Base-by-base conservation (phyloP, 2,113 vertebrate species). In the Pelobates fuscus region DNA sequence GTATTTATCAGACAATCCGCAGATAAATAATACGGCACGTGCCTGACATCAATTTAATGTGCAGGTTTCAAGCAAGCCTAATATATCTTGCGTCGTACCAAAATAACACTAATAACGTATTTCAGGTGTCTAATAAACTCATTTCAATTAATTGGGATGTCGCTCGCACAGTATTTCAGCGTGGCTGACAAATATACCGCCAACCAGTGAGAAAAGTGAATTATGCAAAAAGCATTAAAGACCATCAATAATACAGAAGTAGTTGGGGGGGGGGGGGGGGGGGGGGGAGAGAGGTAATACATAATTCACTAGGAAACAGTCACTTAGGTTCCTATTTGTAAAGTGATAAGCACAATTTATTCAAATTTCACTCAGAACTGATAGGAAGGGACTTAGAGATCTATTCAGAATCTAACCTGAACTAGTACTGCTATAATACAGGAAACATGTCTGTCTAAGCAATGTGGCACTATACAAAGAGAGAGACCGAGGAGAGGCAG, bases 151-250 rank as follows among this genome's bases (percentile, higher is more conserved):
- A 72, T 54, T 52, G 17, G 59, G 43, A 29, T 54, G 70, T 63
- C 70, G 29, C 59, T 18, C 18, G 11, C 67, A 5, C 41, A 4
- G 5, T 58, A 37, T 18, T 70, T 30, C 54, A 37, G 32, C 20
- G 44, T 25, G 20, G 59, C 58, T 62, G 70, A 54, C 20, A 54
- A 63, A 72, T 63, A 41, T 63, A 63, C 43, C 26, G 41, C 44
- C 25, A 71, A 27, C 30, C 21, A 41, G 37, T 10, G 12, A 27
- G 17, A 20, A 8, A 2, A 25, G 30, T 17, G 26, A 46, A 62
- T 61, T 46, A 71, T 23, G 43, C 15, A 7, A 29, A 61, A 71
- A 8, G 32, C 30, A 27, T 27, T 29, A 26, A 57, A 37, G 14
- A 21, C 8, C 55, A 60, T 60, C 23, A 43, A 60, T 70, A 70